Evolutionary conservation across 2,797 vertebrate species (phyloP).

Genomic region (Lithobates sylvaticus): DNA sequence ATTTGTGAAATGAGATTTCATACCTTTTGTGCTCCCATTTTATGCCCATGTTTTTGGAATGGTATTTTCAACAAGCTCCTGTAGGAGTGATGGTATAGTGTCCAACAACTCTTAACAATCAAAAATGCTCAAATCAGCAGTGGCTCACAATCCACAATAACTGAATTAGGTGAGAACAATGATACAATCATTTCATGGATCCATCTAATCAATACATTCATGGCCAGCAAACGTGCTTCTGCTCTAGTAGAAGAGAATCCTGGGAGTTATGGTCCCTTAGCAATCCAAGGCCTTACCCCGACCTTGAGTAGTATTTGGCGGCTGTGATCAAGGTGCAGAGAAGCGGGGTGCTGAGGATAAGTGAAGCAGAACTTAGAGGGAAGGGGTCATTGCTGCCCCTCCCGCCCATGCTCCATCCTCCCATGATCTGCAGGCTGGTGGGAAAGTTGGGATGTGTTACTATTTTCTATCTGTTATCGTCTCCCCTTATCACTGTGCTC

Average conservation of each 20-base stretch:
- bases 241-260: neutral
- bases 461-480: conserved; percentile 94
- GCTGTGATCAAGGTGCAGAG: neutral
- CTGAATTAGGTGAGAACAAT: too few species aligned
- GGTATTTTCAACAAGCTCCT: too few species aligned
- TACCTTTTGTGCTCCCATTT: too few species aligned
- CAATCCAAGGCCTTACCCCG: neutral
- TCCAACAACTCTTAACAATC: too few species aligned
- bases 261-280: neutral
- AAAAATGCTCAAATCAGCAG: too few species aligned
- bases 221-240: neutral
- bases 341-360: conserved; percentile 10
- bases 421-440: conserved; percentile 80
- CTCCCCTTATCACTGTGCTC: conserved; percentile 86
- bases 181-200: too few species aligned
- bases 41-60: too few species aligned
- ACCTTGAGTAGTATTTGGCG: neutral
- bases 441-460: conserved; percentile 98
- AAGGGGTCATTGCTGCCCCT: conserved; percentile 18
- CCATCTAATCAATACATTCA: neutral
- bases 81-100: too few species aligned
- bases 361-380: neutral
- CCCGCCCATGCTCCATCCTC: conserved; percentile 28
- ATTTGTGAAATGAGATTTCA: too few species aligned
- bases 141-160: too few species aligned